A percentile compares a stretch with the other conserved stretches of the same genome.
Conservation (phyloP, 2,888 invertebrate species). For the Himalopsyche tibetana region DNA sequence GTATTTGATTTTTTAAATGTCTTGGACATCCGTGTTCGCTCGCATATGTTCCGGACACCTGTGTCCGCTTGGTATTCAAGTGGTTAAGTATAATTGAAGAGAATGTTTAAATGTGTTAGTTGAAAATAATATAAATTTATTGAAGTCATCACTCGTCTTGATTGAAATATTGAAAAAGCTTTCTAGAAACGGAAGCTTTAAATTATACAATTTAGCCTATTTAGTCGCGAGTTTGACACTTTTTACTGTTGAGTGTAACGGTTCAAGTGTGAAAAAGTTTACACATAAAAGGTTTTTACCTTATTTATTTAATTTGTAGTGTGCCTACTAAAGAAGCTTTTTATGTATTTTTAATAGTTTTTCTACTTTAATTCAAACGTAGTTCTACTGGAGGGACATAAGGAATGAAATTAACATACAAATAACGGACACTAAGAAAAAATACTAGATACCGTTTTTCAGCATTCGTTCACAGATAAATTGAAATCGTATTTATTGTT, state of each 20-base stretch:
- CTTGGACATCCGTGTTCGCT: too few relatives aligned
- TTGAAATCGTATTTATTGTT: too few relatives aligned
- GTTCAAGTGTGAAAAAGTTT: background rate
- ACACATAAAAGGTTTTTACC: conserved; percentile 1
- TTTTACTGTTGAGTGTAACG: background rate
- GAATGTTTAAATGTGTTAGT: too few relatives aligned
- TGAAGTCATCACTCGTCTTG: background rate
- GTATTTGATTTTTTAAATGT: too few relatives aligned
- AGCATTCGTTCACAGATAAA: too few relatives aligned
- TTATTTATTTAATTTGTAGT: background rate
- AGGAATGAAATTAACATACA: too few relatives aligned
- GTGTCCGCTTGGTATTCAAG: too few relatives aligned
- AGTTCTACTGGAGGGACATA: background rate
- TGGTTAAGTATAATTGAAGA: too few relatives aligned
- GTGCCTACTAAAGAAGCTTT: conserved; percentile 19
- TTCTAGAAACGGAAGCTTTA: conserved; percentile 24
- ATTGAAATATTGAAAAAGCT: background rate
- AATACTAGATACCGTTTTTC: too few relatives aligned
- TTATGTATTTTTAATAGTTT: conserved; percentile 24
- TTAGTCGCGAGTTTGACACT: conserved; percentile 32
- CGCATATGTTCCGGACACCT: too few relatives aligned
- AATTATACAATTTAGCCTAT: conserved; percentile 44
- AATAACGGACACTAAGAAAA: too few relatives aligned
- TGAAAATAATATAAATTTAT: too few relatives aligned
- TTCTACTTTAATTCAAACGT: background rate